Evolutionary conservation across 2,888 invertebrate species (phyloP), one percentile per base, ranked within the genome.

Genomic region (Heliothis peltigera): DNA sequence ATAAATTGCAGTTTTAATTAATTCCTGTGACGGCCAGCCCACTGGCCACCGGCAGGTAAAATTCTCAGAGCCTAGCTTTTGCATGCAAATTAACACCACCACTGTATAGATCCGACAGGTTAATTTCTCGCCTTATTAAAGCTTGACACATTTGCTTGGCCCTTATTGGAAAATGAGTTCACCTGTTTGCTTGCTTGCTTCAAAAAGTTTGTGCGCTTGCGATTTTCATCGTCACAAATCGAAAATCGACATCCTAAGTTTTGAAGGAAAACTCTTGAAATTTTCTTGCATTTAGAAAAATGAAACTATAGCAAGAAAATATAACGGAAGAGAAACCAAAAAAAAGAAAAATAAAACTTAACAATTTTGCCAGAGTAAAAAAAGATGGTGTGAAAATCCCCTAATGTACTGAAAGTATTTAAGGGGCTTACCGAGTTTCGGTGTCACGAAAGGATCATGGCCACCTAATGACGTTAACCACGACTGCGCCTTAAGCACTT

Each of bases 1-100:
- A 87, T 87, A 87, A 87, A 89, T 86, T 88, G 81, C 85, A 83
- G 75, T 85, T 88, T 88, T 87, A 89, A 89, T 89, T 85, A 88
- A 86, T 83, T 83, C 83, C 76, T 77, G 77, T 79, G 78, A 76
- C 75, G 39, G 71, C 77, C 70, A 77, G 77, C 64, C 72, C 83
- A 76, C 61, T 81, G 76, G 64, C 59, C 80, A 62, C 65, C 60
- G 77, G 70, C 76, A 84, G 64, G 64, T 66, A 60, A 88, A 84
- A 86, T 80, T 84, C 78, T 82, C 83, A 76, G 70, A 70, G 77
- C 84, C 76, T 75, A 67, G 84, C 87, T 88, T 87, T 87, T 72
- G 77, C 78, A 89, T 88, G 88, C 87, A 89, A 88, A 89, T 89
- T 84, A 80, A 79, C 80, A 74, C 72, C 77, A 75, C 72, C 81